Evolutionary conservation across 2,888 invertebrate genomes (phyloP).

Genomic region (Ctenicera cuprea): DNA sequence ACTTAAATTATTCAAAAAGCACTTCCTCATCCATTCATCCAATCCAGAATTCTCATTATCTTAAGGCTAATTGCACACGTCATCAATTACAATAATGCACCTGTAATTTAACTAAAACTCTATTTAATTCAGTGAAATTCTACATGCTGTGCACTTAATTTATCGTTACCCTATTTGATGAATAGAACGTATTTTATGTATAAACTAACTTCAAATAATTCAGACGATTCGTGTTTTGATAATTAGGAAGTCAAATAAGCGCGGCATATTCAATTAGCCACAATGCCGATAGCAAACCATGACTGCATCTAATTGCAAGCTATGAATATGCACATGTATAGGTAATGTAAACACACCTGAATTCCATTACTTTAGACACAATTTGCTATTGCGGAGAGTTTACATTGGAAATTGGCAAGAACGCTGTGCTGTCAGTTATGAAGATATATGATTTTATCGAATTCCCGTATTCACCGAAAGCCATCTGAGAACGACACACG

Average conservation of each 20-base stretch:
- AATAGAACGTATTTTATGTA: too few relatives aligned
- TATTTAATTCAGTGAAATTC: too few relatives aligned
- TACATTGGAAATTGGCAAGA: conserved; percentile 34
- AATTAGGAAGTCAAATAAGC: background rate
- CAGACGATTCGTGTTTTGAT: too few relatives aligned
- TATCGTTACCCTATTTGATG: too few relatives aligned
- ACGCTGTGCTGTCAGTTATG: conserved; percentile 37
- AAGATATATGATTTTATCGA: conserved; percentile 41
- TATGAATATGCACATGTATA: conserved; percentile 26
- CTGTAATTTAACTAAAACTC: too few relatives aligned
- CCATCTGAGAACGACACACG: conserved; percentile 20
- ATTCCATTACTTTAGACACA: conserved; percentile 17
- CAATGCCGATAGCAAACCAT: background rate
- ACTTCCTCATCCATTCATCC: too few relatives aligned
- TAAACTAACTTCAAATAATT: too few relatives aligned
- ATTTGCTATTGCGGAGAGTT: conserved; percentile 21
- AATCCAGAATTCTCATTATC: too few relatives aligned
- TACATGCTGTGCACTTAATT: too few relatives aligned
- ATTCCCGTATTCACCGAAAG: conserved; percentile 28
- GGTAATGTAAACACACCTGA: background rate
- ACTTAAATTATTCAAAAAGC: too few relatives aligned
- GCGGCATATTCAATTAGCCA: background rate
- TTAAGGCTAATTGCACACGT: too few relatives aligned
- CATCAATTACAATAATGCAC: too few relatives aligned
- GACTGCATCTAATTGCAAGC: conserved; percentile 10